These are phyloP conservation scores for Pogonognathellus flavescens DNA, from an alignment of 1,140 invertebrate species.

Conservation along the genomic window DNA sequence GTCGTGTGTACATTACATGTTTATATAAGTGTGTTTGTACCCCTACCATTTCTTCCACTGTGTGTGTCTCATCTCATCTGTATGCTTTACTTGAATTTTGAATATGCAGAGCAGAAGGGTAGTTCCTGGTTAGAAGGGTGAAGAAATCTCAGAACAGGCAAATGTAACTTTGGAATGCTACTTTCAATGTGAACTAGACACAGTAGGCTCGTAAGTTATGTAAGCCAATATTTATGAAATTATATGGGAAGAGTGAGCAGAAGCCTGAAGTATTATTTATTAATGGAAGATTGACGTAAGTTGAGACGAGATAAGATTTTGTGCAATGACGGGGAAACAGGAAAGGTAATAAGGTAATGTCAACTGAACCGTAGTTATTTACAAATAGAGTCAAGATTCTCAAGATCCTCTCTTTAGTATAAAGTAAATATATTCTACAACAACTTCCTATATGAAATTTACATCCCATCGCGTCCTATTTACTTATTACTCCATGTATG, in stretches of 20 bases:
- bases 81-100: neutral
- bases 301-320: constrained; percentile 40
- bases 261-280: constrained; percentile 36
- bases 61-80: neutral
- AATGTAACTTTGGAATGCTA: neutral
- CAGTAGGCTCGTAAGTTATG: neutral
- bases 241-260: neutral
- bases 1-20: neutral
- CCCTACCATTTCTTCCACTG: neutral
- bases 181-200: neutral
- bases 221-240: neutral
- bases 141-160: neutral
- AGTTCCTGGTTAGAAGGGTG: neutral
- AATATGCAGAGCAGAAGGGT: neutral
- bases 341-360: neutral
- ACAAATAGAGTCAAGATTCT: too few relatives aligned
- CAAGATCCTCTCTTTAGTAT: too few relatives aligned
- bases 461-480: too few relatives aligned
- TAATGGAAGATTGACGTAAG: constrained; percentile 32
- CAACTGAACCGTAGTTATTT: neutral
- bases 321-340: neutral
- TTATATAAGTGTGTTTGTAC: neutral
- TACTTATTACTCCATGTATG: too few relatives aligned
- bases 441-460: too few relatives aligned
- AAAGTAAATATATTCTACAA: too few relatives aligned